These are phyloP conservation scores for Garra rufa DNA, from an alignment of 2,113 vertebrate species.

Conservation along the genomic window DNA sequence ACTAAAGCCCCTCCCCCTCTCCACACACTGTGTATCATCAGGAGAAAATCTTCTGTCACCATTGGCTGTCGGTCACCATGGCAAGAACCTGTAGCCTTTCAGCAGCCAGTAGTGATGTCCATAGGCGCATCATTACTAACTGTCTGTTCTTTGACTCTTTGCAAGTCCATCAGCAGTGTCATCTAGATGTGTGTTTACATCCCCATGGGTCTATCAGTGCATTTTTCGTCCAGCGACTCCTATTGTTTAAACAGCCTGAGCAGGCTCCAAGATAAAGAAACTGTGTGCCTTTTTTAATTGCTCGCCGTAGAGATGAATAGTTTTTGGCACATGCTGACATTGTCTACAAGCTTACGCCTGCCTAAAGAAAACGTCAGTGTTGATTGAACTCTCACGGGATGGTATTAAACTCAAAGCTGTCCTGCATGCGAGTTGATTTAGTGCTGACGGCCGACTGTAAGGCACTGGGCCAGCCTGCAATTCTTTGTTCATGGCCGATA, in stretches of 20 bases:
- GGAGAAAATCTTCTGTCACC: conserved; percentile 19
- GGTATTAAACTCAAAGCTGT: not conserved
- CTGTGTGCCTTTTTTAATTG: conserved; percentile 78
- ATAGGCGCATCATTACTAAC: conserved; percentile 71
- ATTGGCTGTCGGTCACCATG: conserved; percentile 47
- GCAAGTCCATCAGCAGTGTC: conserved; percentile 59
- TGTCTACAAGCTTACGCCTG: conserved; percentile 22
- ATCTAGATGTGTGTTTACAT: conserved; percentile 65
- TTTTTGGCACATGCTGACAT: conserved; percentile 56
- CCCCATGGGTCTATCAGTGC: conserved; percentile 61
- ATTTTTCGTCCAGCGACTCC: conserved; percentile 67
- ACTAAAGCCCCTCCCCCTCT: not conserved
- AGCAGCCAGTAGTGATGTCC: conserved; percentile 66
- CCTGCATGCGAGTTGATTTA: conserved; percentile 30
- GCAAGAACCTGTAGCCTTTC: conserved; percentile 55
- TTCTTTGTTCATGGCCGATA: conserved; percentile 15
- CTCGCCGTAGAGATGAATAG: conserved; percentile 62
- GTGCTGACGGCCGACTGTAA: conserved; percentile 11
- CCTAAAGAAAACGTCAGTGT: conserved; percentile 26
- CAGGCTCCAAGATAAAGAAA: conserved; percentile 68
- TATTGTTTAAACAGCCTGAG: conserved; percentile 72
- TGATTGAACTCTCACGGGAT: conserved; percentile 30
- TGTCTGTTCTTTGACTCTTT: conserved; percentile 68
- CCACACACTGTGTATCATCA: conserved; percentile 11
- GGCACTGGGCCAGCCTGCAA: conserved; percentile 39